Conservation (phyloP, 2,113 vertebrate species). For the Ursus arctos region DNA sequence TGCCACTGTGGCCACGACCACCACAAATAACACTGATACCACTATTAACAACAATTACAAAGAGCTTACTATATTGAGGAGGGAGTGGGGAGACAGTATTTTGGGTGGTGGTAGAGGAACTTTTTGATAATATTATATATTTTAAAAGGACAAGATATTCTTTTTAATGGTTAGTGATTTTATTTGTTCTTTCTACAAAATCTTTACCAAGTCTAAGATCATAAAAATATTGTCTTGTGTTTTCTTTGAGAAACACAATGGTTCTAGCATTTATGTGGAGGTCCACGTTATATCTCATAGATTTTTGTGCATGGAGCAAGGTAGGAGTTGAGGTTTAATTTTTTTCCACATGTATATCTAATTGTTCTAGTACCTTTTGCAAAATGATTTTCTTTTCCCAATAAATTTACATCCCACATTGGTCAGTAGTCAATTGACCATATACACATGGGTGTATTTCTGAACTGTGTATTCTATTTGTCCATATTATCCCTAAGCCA, state of each 20-base stretch:
- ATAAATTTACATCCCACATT: neutral
- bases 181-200: neutral
- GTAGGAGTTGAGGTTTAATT: neutral
- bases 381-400: neutral
- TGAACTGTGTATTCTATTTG: neutral
- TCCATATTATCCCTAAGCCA: neutral
- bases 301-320: neutral
- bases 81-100: neutral
- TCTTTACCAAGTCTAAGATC: neutral
- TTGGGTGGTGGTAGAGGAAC: neutral
- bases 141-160: neutral
- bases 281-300: neutral
- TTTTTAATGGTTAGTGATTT: neutral
- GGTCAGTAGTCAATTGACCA: neutral
- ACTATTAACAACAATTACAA: neutral
- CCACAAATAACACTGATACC: neutral
- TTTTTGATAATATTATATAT: neutral
- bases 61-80: neutral
- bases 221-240: neutral
- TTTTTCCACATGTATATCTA: neutral
- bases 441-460: neutral
- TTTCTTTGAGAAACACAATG: neutral
- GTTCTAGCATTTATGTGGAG: neutral
- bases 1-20: neutral
- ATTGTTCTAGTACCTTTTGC: neutral